Evolutionary conservation across 2,797 vertebrate genomes (phyloP).

Genomic region (Sebastes taczanowskii): DNA sequence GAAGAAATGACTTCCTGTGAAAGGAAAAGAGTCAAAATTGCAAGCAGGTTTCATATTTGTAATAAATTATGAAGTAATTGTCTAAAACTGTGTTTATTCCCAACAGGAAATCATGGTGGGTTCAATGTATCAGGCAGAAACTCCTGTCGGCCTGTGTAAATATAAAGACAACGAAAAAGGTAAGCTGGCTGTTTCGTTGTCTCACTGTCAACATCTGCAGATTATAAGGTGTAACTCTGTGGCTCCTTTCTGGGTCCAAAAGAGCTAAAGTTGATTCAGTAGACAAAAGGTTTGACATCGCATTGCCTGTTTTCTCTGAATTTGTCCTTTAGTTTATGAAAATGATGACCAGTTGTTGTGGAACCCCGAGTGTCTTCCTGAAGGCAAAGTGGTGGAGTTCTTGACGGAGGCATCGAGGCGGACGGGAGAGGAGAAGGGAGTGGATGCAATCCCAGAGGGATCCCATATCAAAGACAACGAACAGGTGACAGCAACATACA

Average conservation of each 20-base stretch:
- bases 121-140: constrained; percentile 99
- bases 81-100: neutral
- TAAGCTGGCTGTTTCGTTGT: constrained; percentile 53
- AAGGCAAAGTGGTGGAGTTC: constrained; percentile 94
- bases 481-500: constrained; percentile 81
- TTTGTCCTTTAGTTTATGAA: constrained; percentile 88
- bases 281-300: neutral
- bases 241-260: neutral
- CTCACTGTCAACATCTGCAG: neutral
- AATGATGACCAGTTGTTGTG: constrained; percentile 98
- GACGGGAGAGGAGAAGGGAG: constrained; percentile 92
- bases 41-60: neutral
- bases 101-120: constrained; percentile 99
- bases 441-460: constrained; percentile 93
- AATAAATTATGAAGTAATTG: neutral
- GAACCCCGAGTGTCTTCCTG: constrained; percentile 93
- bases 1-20: neutral
- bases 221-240: neutral
- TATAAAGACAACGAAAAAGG: constrained; percentile 97
- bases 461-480: constrained; percentile 98
- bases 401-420: constrained; percentile 92
- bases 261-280: neutral
- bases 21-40: neutral
- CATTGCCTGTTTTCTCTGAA: neutral
- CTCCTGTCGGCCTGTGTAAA: constrained; percentile 90